phyloP scores from a whole-genome alignment of 2,113 vertebrate genomes.

The Neofelis nebulosa region DNA sequence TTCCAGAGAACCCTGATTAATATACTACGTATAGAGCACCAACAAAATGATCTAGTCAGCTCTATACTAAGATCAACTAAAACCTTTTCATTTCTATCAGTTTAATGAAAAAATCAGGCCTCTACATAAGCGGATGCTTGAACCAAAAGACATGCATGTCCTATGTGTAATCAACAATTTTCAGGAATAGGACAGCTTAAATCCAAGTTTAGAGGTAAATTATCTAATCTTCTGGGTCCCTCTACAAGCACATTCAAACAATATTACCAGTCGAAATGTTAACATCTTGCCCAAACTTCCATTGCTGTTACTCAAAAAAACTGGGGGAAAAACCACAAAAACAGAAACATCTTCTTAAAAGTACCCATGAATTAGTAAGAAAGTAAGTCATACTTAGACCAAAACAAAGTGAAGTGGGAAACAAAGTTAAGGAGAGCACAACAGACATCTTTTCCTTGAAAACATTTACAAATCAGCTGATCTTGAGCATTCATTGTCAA shows the following conservation, averaged over 20 bases:
- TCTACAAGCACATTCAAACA: background rate
- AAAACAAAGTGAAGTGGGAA: background rate
- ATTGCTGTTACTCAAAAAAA: background rate
- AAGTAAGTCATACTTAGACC: background rate
- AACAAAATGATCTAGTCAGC: background rate
- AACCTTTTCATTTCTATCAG: background rate
- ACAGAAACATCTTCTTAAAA: background rate
- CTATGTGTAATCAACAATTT: background rate
- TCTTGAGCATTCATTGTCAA: background rate
- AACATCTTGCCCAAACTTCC: background rate
- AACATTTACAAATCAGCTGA: background rate
- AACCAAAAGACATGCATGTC: background rate
- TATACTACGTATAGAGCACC: background rate
- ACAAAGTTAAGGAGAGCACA: background rate
- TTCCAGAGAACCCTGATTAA: background rate
- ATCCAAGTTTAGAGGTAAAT: background rate
- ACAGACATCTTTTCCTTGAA: background rate
- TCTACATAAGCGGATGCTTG: background rate
- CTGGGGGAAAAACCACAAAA: background rate
- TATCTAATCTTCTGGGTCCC: background rate
- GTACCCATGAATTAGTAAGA: background rate
- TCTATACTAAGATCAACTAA: background rate
- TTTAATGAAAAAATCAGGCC: background rate
- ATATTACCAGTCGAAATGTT: background rate
- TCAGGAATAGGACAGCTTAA: slow-evolving; percentile 3